Conservation (phyloP, 2,797 vertebrate genomes). For the Sebastes dallii region DNA sequence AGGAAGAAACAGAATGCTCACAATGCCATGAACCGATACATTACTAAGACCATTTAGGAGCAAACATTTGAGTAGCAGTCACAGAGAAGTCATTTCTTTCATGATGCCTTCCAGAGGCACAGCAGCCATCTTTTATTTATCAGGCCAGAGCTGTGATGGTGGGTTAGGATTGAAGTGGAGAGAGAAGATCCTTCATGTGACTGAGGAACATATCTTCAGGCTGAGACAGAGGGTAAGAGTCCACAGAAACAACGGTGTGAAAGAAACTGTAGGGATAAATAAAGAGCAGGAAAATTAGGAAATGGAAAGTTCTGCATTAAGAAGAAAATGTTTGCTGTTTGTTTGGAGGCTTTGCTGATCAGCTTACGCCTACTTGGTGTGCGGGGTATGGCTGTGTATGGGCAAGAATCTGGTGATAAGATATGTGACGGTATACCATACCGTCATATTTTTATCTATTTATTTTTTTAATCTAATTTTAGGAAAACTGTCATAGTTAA, state of each 20-base stretch:
- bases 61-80: not conserved
- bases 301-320: not conserved
- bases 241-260: not conserved
- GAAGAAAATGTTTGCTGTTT: not conserved
- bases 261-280: not conserved
- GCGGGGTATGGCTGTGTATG: not conserved
- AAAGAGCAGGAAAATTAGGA: not conserved
- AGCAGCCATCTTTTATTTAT: constrained; percentile 35
- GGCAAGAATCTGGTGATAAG: too few species aligned
- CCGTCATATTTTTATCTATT: too few species aligned
- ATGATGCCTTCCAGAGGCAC: not conserved
- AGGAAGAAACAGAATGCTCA: not conserved
- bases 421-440: too few species aligned
- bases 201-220: constrained; percentile 2
- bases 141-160: not conserved
- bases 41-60: not conserved
- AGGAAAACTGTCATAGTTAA: too few species aligned
- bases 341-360: not conserved
- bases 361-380: not conserved
- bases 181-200: not conserved
- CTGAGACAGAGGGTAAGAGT: not conserved
- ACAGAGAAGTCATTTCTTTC: not conserved
- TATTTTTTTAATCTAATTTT: too few species aligned
- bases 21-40: not conserved
- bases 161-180: constrained; percentile 1